These are phyloP conservation scores for Physocephala rufipes DNA, from an alignment of 2,888 invertebrate genomes.

Conservation along the genomic window DNA sequence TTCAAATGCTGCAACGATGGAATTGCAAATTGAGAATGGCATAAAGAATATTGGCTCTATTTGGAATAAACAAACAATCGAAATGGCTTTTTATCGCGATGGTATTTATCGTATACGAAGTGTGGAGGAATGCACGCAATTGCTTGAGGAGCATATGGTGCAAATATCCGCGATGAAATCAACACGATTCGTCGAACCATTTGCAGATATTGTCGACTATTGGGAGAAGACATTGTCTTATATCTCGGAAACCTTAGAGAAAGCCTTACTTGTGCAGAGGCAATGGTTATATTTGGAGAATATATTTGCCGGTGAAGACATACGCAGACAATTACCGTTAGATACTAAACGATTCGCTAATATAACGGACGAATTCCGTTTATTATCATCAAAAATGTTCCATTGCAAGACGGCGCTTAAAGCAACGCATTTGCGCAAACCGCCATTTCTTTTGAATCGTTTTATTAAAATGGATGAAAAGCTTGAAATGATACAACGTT, in stretches of 20 bases:
- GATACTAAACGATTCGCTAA: conserved; percentile 80
- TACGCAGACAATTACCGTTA: conserved; percentile 81
- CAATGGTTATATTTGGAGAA: conserved; percentile 89
- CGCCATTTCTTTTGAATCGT: conserved; percentile 73
- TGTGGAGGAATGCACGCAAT: conserved; percentile 80
- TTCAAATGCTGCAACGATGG: conserved; percentile 89
- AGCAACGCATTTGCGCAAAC: conserved; percentile 71
- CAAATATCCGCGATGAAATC: conserved; percentile 88
- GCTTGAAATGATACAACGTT: conserved; percentile 82
- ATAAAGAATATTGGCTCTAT: conserved; percentile 75
- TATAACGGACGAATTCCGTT: conserved; percentile 77
- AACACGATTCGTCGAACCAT: conserved; percentile 86
- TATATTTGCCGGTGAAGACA: conserved; percentile 88
- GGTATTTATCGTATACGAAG: conserved; percentile 76
- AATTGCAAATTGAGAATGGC: conserved; percentile 84
- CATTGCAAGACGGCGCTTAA: conserved; percentile 69
- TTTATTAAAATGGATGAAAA: conserved; percentile 78
- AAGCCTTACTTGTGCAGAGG: conserved; percentile 81
- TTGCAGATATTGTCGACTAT: conserved; percentile 82
- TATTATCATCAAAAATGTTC: conserved; percentile 69
- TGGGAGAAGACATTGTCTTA: conserved; percentile 88
- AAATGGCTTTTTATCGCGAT: conserved; percentile 77
- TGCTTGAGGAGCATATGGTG: conserved; percentile 84
- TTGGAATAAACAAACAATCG: conserved; percentile 78
- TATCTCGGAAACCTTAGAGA: conserved; percentile 83